These are phyloP conservation scores for Tridacna gigas DNA, from an alignment of 2,888 invertebrate species.

Conservation along the genomic window DNA sequence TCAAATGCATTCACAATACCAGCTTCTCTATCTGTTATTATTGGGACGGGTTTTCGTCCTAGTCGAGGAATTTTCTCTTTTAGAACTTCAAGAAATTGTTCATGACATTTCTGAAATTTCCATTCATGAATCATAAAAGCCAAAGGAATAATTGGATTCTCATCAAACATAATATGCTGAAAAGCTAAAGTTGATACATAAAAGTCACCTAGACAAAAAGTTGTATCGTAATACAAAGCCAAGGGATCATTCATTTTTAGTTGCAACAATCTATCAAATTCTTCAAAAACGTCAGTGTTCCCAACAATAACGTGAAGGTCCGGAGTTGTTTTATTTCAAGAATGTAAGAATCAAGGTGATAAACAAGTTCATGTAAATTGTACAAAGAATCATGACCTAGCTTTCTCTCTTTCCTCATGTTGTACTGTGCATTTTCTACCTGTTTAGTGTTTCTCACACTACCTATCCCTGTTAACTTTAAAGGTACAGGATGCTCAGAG, in stretches of 20 bases:
- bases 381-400: slow-evolving; percentile 19
- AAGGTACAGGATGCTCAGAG: neutral
- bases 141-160: slow-evolving; percentile 5
- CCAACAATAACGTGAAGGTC: slow-evolving; percentile 10
- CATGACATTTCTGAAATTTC: slow-evolving; percentile 32
- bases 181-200: slow-evolving; percentile 19
- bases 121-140: slow-evolving; percentile 26
- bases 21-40: slow-evolving; percentile 18
- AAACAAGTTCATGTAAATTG: neutral
- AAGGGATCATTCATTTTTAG: neutral
- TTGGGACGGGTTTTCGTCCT: neutral
- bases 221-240: slow-evolving; percentile 21
- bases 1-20: too few relatives aligned
- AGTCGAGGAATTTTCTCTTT: slow-evolving; percentile 12
- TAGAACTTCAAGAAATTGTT: slow-evolving; percentile 16
- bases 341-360: slow-evolving; percentile 9
- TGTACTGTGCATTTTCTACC: slow-evolving; percentile 2
- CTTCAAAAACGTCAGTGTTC: neutral
- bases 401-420: slow-evolving; percentile 5
- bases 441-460: neutral
- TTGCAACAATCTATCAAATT: slow-evolving; percentile 12
- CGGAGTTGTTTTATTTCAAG: slow-evolving; percentile 18
- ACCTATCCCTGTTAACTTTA: neutral
- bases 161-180: slow-evolving; percentile 28
- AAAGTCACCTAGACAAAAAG: slow-evolving; percentile 25